Evolutionary conservation across 2,113 vertebrate genomes (phyloP), one percentile per base, ranked within the genome.

Genomic region (Arothron firmamentum): DNA sequence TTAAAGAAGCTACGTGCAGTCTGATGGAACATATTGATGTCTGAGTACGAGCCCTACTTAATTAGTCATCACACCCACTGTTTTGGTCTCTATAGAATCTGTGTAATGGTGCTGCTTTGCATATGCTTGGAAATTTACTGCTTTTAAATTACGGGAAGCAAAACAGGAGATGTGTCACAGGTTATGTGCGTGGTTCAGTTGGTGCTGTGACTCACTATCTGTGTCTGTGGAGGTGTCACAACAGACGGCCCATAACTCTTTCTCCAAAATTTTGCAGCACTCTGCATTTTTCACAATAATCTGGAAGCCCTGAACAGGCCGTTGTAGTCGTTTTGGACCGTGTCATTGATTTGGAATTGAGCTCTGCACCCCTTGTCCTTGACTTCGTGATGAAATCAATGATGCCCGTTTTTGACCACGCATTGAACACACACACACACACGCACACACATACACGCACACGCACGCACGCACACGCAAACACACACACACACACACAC

Each of bases 21-120:
- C 83, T 87, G 83, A 89, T 79, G 85, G 85, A 89, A 90, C 80
- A 83, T 84, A 86, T 89, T 89, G 86, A 89, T 85, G 79, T 87
- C 56, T 88, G 81, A 87, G 80, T 78, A 87, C 77, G 86, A 74
- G 72, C 69, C 82, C 74, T 77, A 54, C 79, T 82, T 87, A 90
- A 90, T 88, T 89, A 87, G 88, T 81, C 70, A 85, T 88, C 79
- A 88, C 79, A 84, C 82, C 85, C 83, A 86, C 82, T 84, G 85
- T 74, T 87, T 88, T 84, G 79, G 79, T 88, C 81, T 86, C 85
- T 74, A 86, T 86, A 87, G 85, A 75, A 79, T 81, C 79, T 67
- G 46, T 47, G 42, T 77, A 80, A 79, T 78, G 71, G 59, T 67
- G 34, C 68, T 82, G 52, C 76, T 85, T 86, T 88, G 77, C 85